phyloP scores from a whole-genome alignment of 2,888 invertebrate species.

The Tridacna gigas region DNA sequence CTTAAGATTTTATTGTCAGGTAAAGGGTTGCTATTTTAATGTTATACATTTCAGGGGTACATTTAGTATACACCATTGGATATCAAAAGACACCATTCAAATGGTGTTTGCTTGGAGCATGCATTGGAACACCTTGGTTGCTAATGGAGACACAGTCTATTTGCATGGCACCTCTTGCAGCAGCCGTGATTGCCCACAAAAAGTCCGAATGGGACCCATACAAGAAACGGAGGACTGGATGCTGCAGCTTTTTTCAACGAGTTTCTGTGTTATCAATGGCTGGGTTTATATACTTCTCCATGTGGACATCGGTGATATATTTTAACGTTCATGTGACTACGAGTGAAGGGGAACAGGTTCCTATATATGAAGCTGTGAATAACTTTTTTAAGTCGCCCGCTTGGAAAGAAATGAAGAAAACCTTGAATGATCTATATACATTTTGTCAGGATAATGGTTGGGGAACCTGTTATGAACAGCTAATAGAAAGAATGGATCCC shows the following conservation, averaged over 20 bases:
- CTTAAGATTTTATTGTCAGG: too few species aligned
- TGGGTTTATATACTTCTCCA: slow-evolving; percentile 45
- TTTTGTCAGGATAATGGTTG: slow-evolving; percentile 94
- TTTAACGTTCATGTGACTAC: slow-evolving; percentile 55
- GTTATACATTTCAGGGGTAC: slow-evolving; percentile 89
- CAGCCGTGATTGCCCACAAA: slow-evolving; percentile 86
- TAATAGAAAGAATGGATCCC: slow-evolving; percentile 94
- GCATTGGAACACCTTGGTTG: slow-evolving; percentile 89
- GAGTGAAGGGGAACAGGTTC: slow-evolving; percentile 60
- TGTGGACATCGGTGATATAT: slow-evolving; percentile 47
- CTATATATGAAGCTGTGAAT: slow-evolving; percentile 91
- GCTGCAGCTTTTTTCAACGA: slow-evolving; percentile 51
- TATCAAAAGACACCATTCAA: slow-evolving; percentile 91
- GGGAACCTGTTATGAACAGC: slow-evolving; percentile 94
- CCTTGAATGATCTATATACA: slow-evolving; percentile 90
- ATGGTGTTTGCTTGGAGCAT: slow-evolving; percentile 90
- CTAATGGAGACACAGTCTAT: slow-evolving; percentile 65
- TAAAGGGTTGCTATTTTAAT: not conserved
- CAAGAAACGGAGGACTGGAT: slow-evolving; percentile 31
- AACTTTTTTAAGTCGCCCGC: slow-evolving; percentile 92
- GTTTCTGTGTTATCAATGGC: slow-evolving; percentile 39
- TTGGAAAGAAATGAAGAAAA: slow-evolving; percentile 90
- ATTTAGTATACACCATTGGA: slow-evolving; percentile 96
- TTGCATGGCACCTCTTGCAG: slow-evolving; percentile 65
- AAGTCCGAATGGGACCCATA: slow-evolving; percentile 90